phyloP scores from a whole-genome alignment of 1,140 invertebrate genomes.

The Sipha flava region DNA sequence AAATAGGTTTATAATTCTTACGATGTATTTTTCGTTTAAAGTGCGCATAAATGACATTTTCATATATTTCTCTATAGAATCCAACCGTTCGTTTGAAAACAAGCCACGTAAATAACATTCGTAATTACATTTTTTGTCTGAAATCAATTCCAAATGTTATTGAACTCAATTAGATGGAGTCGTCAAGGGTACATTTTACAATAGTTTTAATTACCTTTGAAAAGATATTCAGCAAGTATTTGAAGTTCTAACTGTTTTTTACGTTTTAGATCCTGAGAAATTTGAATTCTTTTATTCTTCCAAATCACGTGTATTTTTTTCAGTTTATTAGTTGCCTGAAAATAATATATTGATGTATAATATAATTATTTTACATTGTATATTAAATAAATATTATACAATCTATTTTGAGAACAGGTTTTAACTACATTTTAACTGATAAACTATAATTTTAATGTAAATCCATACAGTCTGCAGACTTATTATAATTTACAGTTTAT shows the following conservation, averaged over 20 bases:
- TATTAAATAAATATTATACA: too few species aligned
- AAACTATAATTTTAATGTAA: too few species aligned
- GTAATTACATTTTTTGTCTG: conserved; percentile 12
- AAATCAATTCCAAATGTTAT: neutral
- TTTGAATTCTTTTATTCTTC: neutral
- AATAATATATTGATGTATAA: neutral
- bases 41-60: neutral
- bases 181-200: neutral
- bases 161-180: neutral
- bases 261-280: neutral
- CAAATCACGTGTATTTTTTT: neutral
- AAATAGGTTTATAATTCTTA: neutral
- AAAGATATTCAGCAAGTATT: neutral
- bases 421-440: too few species aligned
- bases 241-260: conserved; percentile 11
- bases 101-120: neutral
- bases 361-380: too few species aligned
- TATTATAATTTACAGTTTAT: too few species aligned
- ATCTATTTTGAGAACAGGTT: too few species aligned
- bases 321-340: conserved; percentile 1
- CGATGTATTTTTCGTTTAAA: conserved; percentile 5
- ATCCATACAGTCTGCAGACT: too few species aligned
- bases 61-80: neutral
- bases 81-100: conserved; percentile 9
- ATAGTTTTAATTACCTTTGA: conserved; percentile 3